Base-by-base conservation (phyloP, 2,888 invertebrate species). In the Myopa tessellatipennis region DNA sequence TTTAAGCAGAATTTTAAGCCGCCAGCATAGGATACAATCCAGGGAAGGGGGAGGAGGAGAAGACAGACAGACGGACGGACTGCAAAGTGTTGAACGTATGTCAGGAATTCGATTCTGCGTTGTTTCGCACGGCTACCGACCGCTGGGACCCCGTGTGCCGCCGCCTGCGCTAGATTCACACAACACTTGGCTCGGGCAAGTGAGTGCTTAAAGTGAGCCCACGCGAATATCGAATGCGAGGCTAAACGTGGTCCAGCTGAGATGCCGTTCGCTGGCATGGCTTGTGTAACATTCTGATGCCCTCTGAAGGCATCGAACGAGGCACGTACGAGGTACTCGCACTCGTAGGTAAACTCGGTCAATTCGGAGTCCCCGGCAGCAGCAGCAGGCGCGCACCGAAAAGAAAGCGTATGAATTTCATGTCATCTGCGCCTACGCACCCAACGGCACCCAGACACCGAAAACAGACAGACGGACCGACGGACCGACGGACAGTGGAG, bases 231-330 rank as follows among this genome's bases (percentile, higher is more conserved):
- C 50, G 8, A 26, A 50, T 14, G 50, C 50, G 14, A 55, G 55
- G 4, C 55, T 1, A 26, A n/a, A 55, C 55, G 55, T 55, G 65
- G 78, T 78, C 80, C 78, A 76, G 79, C 79, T 80, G 79, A 78
- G 80, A 78, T 79, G 80, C 78, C 80, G 79, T 76, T 79, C 78
- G 78, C 77, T 79, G 65, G 65, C 77, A 65, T 77, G 79, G 78
- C 79, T 79, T 78, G 75, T 78, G 77, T 79, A 75, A 68, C 58
- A 14, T 12, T n/a, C 34, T 16, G 38, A 36, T 71, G 71, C 55
- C 58, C 38, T 45, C 18, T 14, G 58, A 16, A 38, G 4, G 16
- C 58, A 8, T 36, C 18, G 70, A 7, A 55, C 26, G 55, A 16
- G 12, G n/a, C n/a, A n/a, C 7, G 26, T 26, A 60, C 40, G 40